Base-by-base conservation (phyloP, 2,797 vertebrate genomes). In the Coregonus suidteri region DNA sequence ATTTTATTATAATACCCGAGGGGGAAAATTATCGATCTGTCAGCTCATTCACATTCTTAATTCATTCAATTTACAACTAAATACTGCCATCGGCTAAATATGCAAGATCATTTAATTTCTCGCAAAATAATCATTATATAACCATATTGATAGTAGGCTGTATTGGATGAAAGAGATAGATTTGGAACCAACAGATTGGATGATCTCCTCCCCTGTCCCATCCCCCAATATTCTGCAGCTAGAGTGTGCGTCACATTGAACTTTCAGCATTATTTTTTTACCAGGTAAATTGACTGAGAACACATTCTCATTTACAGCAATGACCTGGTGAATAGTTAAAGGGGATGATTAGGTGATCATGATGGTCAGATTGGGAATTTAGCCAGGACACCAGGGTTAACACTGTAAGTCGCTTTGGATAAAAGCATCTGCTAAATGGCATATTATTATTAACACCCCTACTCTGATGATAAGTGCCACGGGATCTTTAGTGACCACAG, bases 211-310 rank as follows among this genome's bases (percentile, higher is more conserved):
- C 41, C 9, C 53, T 34, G 16, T 14, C 51, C 51, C 25, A 25
- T 30, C 47, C 51, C 47, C 51, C 13, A 37, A 68, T 71, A 14
- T 73, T 59, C 53, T 13, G 34, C 56, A 37, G 30, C 34, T 56
- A 54, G 47, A 67, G 20, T 53, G 70, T 71, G 82, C 80, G 80
- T 83, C 80, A 82, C 75, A 73, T 71, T 75, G 75, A 34, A 73
- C 9, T 51, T 69, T 34, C 25, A 34, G 25, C 25, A 25, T 25
- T 25, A 25, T 25, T 25, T 25, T 47, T 47, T 47, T 47, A 47
- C 41, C 41, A 47, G 41, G 41, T 47, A 47, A 13, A 47, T 47
- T 47, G 9, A 47, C 41, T 47, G 41, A 13, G 9, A 47, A 47
- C 41, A 47, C 9, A 3, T 47, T 47, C 41, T 47, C 41, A 47